Percentiles rank a stretch among this genome's conserved stretches.
Evolutionary conservation across 2,113 vertebrate genomes (phyloP).

Genomic region (Neodon shergylaensis): DNA sequence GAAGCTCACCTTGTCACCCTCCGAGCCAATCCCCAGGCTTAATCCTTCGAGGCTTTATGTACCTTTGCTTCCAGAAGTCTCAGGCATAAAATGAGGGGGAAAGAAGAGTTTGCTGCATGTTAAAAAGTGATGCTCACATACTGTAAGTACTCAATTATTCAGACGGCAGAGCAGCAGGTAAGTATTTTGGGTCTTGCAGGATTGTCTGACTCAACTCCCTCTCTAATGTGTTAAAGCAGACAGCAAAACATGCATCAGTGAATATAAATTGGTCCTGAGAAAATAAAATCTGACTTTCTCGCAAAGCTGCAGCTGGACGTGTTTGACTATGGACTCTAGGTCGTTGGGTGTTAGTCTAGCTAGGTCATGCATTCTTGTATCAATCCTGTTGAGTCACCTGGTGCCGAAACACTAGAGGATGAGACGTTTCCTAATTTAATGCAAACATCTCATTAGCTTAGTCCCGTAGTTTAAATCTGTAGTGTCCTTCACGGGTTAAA

Average conservation of each 20-base stretch:
- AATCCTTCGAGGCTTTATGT: background rate
- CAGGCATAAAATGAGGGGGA: background rate
- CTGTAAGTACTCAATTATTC: background rate
- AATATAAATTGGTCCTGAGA: background rate
- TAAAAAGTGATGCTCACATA: background rate
- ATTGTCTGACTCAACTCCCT: background rate
- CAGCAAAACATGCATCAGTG: background rate
- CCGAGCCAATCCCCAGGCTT: background rate
- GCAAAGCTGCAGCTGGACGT: background rate
- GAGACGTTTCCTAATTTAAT: background rate
- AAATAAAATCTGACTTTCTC: constrained; percentile 6
- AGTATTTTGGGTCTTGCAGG: background rate
- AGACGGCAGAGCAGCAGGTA: background rate
- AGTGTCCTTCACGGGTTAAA: background rate
- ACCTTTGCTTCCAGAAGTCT: background rate
- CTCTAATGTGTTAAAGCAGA: background rate
- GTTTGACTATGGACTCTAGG: background rate
- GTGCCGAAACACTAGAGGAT: background rate
- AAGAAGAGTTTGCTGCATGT: background rate
- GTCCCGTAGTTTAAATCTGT: background rate
- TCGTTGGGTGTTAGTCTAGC: background rate
- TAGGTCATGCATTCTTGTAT: background rate
- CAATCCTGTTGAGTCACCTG: background rate
- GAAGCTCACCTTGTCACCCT: background rate
- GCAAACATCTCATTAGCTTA: background rate